Percentiles rank a stretch among this genome's conserved stretches.
Conservation (phyloP, 2,113 vertebrate genomes). For the Percopsis transmontana region DNA sequence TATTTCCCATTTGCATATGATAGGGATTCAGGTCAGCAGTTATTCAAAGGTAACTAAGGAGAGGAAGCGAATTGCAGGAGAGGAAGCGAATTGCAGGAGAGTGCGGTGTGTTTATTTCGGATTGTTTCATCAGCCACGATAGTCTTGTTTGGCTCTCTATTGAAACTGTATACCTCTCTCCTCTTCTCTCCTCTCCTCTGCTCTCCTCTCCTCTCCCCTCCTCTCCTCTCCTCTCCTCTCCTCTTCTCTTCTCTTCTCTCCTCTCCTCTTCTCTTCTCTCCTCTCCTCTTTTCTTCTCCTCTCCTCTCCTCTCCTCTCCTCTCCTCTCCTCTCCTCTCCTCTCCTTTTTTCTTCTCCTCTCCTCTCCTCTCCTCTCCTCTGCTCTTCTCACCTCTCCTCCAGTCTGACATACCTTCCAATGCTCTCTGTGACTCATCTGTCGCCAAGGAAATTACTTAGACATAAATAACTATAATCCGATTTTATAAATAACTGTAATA, state of each 20-base stretch:
- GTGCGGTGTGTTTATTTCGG: slow-evolving; percentile 47
- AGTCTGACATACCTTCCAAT: slow-evolving; percentile 52
- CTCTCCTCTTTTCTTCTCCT: neutral
- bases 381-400: neutral
- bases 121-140: slow-evolving; percentile 52
- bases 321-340: neutral
- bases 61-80: neutral
- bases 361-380: slow-evolving; percentile 17
- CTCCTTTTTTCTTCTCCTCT: slow-evolving; percentile 12
- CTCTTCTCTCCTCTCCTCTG: neutral
- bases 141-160: slow-evolving; percentile 10
- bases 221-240: neutral
- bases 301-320: slow-evolving; percentile 20
- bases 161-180: slow-evolving; percentile 34
- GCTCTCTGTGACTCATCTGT: slow-evolving; percentile 64
- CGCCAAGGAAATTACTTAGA: slow-evolving; percentile 65
- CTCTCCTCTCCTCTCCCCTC: neutral
- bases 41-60: slow-evolving; percentile 43
- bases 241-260: neutral
- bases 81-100: slow-evolving; percentile 1
- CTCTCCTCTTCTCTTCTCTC: slow-evolving; percentile 25
- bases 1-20: slow-evolving; percentile 6
- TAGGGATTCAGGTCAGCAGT: slow-evolving; percentile 37
- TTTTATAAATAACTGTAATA: slow-evolving; percentile 71
- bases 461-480: slow-evolving; percentile 72